These are phyloP conservation scores for Xanthorhoe designata DNA, from an alignment of 2,888 invertebrate genomes.

Conservation along the genomic window DNA sequence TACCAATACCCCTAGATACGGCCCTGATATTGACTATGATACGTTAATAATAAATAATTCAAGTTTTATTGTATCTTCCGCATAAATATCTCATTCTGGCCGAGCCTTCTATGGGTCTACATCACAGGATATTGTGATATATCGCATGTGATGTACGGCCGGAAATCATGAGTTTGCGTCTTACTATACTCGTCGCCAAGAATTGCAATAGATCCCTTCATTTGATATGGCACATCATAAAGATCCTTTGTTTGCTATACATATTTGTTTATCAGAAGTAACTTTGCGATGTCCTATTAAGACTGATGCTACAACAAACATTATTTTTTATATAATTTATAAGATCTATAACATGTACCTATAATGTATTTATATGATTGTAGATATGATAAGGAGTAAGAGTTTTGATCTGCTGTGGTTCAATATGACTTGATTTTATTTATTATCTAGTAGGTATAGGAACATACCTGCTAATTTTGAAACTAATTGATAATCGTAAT, in stretches of 20 bases:
- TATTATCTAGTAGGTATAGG: too few species aligned
- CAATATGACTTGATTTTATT: too few species aligned
- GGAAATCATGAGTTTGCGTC: slow-evolving; percentile 32
- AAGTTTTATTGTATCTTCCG: slow-evolving; percentile 35
- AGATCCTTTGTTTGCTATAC: background rate
- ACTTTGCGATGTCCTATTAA: too few species aligned
- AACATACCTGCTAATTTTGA: too few species aligned
- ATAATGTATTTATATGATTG: too few species aligned
- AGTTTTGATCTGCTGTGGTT: too few species aligned
- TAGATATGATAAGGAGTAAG: too few species aligned
- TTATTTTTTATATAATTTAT: too few species aligned
- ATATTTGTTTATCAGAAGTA: background rate
- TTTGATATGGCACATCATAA: slow-evolving; percentile 7
- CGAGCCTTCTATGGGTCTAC: slow-evolving; percentile 6
- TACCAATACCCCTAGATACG: slow-evolving; percentile 2
- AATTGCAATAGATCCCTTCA: slow-evolving; percentile 6
- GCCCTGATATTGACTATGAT: slow-evolving; percentile 21
- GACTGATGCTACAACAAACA: too few species aligned
- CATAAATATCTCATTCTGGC: slow-evolving; percentile 33
- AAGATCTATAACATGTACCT: too few species aligned
- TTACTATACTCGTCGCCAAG: slow-evolving; percentile 30
- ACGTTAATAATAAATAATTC: slow-evolving; percentile 40
- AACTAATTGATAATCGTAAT: too few species aligned
- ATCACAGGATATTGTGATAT: slow-evolving; percentile 18
- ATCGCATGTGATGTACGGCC: slow-evolving; percentile 26